phyloP scores from a whole-genome alignment of 2,113 vertebrate species.

The Raja brachyura region DNA sequence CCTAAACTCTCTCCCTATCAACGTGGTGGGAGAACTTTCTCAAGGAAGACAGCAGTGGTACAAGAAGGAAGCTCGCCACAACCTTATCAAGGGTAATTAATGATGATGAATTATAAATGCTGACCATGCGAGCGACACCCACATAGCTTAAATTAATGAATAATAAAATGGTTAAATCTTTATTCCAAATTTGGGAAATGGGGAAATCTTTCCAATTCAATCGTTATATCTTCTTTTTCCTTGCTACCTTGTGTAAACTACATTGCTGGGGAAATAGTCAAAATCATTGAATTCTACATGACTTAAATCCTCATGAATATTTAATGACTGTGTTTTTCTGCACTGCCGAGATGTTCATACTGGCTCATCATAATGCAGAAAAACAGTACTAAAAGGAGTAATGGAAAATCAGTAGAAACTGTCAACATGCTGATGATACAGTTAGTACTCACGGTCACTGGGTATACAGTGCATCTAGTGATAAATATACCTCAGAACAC shows the following conservation, averaged over 20 bases:
- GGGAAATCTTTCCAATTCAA: neutral
- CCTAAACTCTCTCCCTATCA: too few relatives aligned
- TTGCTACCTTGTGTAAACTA: neutral
- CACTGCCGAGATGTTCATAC: neutral
- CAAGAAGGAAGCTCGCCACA: too few relatives aligned
- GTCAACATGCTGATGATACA: constrained; percentile 13
- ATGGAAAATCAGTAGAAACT: neutral
- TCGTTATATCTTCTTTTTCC: neutral
- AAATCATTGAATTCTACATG: neutral
- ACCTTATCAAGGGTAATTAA: too few relatives aligned
- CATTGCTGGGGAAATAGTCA: neutral
- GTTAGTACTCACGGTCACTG: constrained; percentile 11
- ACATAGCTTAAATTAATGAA: too few relatives aligned
- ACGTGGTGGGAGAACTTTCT: too few relatives aligned
- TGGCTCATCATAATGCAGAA: neutral
- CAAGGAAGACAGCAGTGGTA: too few relatives aligned
- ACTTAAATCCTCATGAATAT: neutral
- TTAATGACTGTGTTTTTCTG: neutral
- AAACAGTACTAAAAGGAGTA: constrained; percentile 19
- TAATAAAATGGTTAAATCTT: too few relatives aligned
- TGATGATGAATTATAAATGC: too few relatives aligned
- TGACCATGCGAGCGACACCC: too few relatives aligned
- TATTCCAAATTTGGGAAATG: neutral
- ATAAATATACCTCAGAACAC: neutral
- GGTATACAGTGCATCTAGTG: neutral